Conservation (phyloP, 2,797 vertebrate genomes). For the Heteromormyrus szaboi region DNA sequence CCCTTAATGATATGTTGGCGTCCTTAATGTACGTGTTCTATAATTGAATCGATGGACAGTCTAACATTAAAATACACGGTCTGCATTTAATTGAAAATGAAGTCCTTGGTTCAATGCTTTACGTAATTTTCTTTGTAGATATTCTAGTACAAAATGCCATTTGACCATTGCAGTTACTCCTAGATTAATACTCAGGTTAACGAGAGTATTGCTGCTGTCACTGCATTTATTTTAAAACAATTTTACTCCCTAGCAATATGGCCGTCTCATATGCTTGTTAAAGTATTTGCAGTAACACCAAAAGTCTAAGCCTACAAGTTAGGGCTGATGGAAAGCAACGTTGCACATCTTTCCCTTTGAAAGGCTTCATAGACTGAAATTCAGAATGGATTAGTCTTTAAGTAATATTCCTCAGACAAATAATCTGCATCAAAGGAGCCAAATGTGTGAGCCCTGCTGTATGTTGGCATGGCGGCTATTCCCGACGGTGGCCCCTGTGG, state of each 20-base stretch:
- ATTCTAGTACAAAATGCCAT: not conserved
- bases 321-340: not conserved
- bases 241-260: not conserved
- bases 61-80: not conserved
- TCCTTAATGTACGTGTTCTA: not conserved
- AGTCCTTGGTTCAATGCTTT: not conserved
- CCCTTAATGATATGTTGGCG: not conserved
- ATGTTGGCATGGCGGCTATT: not conserved
- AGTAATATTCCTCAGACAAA: not conserved
- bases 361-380: not conserved
- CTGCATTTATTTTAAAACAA: not conserved
- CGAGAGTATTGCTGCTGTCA: not conserved
- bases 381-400: not conserved
- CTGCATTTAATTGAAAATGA: not conserved
- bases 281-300: not conserved
- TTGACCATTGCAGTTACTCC: not conserved
- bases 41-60: not conserved
- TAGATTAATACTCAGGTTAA: not conserved
- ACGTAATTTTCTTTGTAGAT: not conserved
- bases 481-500: not conserved
- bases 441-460: not conserved
- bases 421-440: not conserved
- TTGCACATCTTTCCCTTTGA: not conserved
- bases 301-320: not conserved
- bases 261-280: not conserved